Evolutionary conservation across 2,113 vertebrate genomes (phyloP).

Genomic region (Hystrix cristata): DNA sequence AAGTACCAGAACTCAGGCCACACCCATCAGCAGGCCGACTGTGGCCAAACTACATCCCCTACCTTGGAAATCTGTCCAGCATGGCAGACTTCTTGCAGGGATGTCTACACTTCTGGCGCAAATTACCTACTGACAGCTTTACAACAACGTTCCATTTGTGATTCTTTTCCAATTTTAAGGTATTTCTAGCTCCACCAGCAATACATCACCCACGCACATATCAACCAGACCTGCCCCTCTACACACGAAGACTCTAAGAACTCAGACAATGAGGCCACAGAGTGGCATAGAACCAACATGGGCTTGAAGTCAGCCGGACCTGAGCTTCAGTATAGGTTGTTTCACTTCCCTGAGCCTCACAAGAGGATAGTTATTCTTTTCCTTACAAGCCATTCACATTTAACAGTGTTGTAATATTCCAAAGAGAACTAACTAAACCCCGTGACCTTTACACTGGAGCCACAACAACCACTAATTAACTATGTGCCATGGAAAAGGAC

Average conservation of each 20-base stretch:
- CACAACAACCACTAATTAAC: constrained; percentile 48
- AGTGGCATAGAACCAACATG: neutral
- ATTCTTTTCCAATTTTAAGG: neutral
- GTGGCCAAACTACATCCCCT: fast-evolving
- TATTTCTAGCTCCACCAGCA: neutral
- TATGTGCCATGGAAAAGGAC: neutral
- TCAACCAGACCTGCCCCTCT: neutral
- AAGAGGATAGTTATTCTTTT: neutral
- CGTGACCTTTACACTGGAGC: neutral
- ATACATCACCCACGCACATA: neutral
- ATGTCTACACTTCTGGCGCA: neutral
- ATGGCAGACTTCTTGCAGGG: neutral
- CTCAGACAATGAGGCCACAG: neutral
- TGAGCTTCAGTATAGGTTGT: neutral
- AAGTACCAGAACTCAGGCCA: neutral
- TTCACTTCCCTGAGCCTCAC: neutral
- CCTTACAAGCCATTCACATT: neutral
- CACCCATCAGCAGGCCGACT: neutral
- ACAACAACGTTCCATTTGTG: neutral
- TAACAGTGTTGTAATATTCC: neutral
- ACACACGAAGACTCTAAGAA: neutral
- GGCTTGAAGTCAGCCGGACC: neutral
- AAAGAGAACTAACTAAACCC: neutral
- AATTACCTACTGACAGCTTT: neutral
- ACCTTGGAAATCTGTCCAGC: neutral